Evolutionary conservation across 2,797 vertebrate species (phyloP).

Genomic region (Phrynocephalus guinanensis): DNA sequence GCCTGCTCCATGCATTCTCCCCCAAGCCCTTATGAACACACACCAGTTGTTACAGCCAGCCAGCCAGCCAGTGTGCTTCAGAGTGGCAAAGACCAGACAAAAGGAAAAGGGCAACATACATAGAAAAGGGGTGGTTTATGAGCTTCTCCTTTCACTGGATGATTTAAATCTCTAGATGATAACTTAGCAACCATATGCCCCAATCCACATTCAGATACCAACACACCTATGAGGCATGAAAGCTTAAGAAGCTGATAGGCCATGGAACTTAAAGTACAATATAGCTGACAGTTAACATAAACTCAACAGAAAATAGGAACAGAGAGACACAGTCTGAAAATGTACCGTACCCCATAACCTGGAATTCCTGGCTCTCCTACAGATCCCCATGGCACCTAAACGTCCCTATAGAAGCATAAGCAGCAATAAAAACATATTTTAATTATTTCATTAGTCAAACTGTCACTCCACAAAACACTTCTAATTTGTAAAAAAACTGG

Average conservation of each 20-base stretch:
- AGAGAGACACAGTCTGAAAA: slow-evolving; percentile 26
- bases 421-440: slow-evolving; percentile 46
- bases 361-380: slow-evolving; percentile 88
- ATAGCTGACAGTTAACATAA: slow-evolving; percentile 16
- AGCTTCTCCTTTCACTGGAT: not conserved
- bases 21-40: too few relatives aligned
- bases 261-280: not conserved
- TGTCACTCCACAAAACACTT: not conserved
- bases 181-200: not conserved
- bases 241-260: not conserved
- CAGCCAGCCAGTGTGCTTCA: not conserved
- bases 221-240: not conserved
- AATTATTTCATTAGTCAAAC: slow-evolving; percentile 8
- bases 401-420: slow-evolving; percentile 82
- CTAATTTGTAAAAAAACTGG: not conserved
- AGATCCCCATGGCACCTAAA: slow-evolving; percentile 88
- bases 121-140: not conserved
- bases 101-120: not conserved
- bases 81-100: not conserved
- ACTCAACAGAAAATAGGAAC: slow-evolving; percentile 25
- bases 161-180: not conserved
- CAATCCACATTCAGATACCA: not conserved
- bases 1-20: too few relatives aligned
- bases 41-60: not conserved
- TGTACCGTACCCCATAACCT: slow-evolving; percentile 89